Evolutionary conservation across 2,797 vertebrate species (phyloP), one percentile per base, ranked within the genome.

Genomic region (Chrysolophus pictus): DNA sequence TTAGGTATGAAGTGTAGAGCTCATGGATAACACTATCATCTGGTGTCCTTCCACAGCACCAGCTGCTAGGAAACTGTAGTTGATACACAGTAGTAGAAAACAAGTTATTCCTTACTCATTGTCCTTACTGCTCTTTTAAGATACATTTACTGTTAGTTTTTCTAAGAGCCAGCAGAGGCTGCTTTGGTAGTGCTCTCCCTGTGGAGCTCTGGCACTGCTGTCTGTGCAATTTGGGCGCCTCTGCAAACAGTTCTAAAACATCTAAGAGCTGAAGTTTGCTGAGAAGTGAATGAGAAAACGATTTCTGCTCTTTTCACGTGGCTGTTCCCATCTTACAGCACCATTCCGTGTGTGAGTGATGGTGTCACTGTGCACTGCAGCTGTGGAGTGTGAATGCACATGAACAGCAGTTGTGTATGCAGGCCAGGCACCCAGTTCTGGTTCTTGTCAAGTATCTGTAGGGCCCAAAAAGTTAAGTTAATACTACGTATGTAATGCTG

Each of bases 51-150:
- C 42, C 55, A 33, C 37, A 73, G 2, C 72, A 92, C 51, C 90
- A 84, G 72, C 9, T 72, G 13, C 2, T 80, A 93, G 84, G 82
- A 91, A 85, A 86, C 53, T 81, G 28, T 85, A 90, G 73, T 29
- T 73, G 65, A 93, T 87, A 72, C 67, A 49, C 77, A 83, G 35
- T n/a, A 71, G 56, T 84, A 72, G 72, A 91, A 93, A 87, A 65
- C 73, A 86, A 85, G 64, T 67, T 85, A 60, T 46, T 87, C 44
- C 89, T 49, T 87, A 44, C 91, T 70, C 51, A 46, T n/a, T 90
- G 68, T 84, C 81, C 74, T 60, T 91, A 44, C 73, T 91, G 44
- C 84, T 91, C 35, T 51, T 94, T 84, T 79, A 79, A 76, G 76
- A 51, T 46, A 11, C 6, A 18, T 73, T 78, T 67, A 31, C 37